Evolutionary conservation across 1,140 invertebrate species (phyloP).

Genomic region (Lamellibrachia luymesi): DNA sequence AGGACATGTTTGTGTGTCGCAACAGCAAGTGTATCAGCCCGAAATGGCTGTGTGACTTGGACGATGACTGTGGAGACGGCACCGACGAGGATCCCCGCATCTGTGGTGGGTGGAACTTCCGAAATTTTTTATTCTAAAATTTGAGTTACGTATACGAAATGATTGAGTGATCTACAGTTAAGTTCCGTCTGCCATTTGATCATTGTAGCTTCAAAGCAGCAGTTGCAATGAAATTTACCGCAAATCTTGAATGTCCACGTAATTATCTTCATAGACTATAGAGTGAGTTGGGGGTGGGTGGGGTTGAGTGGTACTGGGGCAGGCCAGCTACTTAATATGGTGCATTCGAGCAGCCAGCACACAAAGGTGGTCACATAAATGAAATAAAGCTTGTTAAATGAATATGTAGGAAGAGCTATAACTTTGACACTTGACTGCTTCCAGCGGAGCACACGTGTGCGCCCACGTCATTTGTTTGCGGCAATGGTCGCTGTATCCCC

Average conservation of each 20-base stretch:
- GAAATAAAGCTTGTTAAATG: too few relatives aligned
- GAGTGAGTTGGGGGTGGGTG: too few relatives aligned
- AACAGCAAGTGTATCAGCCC: slow-evolving; percentile 93
- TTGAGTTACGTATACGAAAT: too few relatives aligned
- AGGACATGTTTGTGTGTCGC: slow-evolving; percentile 83
- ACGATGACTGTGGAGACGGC: slow-evolving; percentile 90
- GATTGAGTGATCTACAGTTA: too few relatives aligned
- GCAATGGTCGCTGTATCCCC: slow-evolving; percentile 91
- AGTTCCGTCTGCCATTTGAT: too few relatives aligned
- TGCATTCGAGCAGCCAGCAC: too few relatives aligned
- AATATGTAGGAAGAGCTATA: not conserved
- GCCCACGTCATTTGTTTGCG: slow-evolving; percentile 73
- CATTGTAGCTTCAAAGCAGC: too few relatives aligned
- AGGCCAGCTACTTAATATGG: too few relatives aligned
- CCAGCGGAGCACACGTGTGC: slow-evolving; percentile 61
- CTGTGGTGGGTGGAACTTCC: slow-evolving; percentile 68
- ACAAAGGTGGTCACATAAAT: too few relatives aligned
- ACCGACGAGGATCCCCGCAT: slow-evolving; percentile 85
- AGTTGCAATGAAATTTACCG: not conserved
- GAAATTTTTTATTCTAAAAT: not conserved
- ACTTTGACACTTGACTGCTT: not conserved
- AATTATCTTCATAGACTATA: too few relatives aligned
- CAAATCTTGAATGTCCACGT: too few relatives aligned
- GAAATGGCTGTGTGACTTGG: slow-evolving; percentile 91
- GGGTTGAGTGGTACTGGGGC: too few relatives aligned